Percentiles rank a stretch among this genome's conserved stretches.
These are phyloP conservation scores for Cordilura impudica DNA, from an alignment of 2,888 invertebrate genomes.

Conservation along the genomic window DNA sequence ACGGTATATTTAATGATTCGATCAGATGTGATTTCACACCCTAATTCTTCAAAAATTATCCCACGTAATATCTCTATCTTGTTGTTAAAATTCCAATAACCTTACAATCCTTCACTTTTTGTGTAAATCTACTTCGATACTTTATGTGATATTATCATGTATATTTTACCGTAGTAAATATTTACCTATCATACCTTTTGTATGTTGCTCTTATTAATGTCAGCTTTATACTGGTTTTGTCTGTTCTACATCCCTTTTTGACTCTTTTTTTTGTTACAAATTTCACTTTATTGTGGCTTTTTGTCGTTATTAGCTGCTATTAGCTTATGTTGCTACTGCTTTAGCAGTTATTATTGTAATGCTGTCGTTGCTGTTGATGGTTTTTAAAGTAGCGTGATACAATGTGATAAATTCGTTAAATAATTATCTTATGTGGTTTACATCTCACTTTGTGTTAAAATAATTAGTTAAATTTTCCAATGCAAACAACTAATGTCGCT, in stretches of 20 bases:
- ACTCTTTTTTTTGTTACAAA: background rate
- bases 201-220: conserved; percentile 18
- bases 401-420: conserved; percentile 51
- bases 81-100: too few species aligned
- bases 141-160: too few species aligned
- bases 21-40: too few species aligned
- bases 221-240: conserved; percentile 46
- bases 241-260: conserved; percentile 24
- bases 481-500: conserved; percentile 15
- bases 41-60: too few species aligned
- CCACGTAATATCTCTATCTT: too few species aligned
- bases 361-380: background rate
- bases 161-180: background rate
- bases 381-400: conserved; percentile 25
- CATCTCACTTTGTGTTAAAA: conserved; percentile 36
- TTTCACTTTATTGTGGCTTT: conserved; percentile 11
- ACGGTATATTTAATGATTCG: too few species aligned
- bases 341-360: background rate
- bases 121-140: too few species aligned
- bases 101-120: too few species aligned
- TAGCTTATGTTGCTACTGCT: background rate
- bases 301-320: background rate
- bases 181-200: too few species aligned
- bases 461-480: conserved; percentile 47
- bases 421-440: conserved; percentile 57